These are phyloP conservation scores for Stercorarius parasiticus DNA, from an alignment of 2,113 vertebrate species.

Conservation along the genomic window DNA sequence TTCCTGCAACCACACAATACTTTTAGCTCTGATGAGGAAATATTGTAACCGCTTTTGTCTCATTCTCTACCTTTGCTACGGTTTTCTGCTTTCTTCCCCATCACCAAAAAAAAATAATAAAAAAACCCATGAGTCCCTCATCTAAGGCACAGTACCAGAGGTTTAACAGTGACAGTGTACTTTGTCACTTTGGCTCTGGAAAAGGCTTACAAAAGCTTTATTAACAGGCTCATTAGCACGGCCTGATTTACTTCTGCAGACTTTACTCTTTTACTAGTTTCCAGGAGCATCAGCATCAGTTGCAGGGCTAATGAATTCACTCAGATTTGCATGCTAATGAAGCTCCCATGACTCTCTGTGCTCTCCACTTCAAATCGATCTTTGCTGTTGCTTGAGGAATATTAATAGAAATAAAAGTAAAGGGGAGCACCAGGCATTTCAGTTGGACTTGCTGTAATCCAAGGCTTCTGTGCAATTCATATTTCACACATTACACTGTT, in stretches of 20 bases:
- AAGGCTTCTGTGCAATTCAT: slow-evolving; percentile 27
- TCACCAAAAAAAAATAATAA: background rate
- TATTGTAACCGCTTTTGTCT: slow-evolving; percentile 35
- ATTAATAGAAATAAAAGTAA: slow-evolving; percentile 70
- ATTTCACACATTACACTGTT: background rate
- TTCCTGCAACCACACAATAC: background rate
- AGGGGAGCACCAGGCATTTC: slow-evolving; percentile 20
- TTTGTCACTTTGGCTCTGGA: slow-evolving; percentile 64
- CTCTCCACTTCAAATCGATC: slow-evolving; percentile 65
- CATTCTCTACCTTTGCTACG: slow-evolving; percentile 10
- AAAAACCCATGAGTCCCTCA: background rate
- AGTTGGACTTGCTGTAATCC: slow-evolving; percentile 20
- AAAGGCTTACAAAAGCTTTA: slow-evolving; percentile 73
- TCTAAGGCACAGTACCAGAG: background rate
- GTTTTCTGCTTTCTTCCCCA: slow-evolving; percentile 4
- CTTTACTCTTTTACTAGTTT: slow-evolving; percentile 69
- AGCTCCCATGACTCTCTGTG: slow-evolving; percentile 65
- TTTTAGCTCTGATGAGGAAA: slow-evolving; percentile 49
- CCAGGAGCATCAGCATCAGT: slow-evolving; percentile 71
- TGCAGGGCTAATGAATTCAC: slow-evolving; percentile 71
- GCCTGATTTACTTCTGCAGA: slow-evolving; percentile 74
- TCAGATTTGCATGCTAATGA: slow-evolving; percentile 74
- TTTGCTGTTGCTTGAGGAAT: slow-evolving; percentile 65
- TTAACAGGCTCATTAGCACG: slow-evolving; percentile 76
- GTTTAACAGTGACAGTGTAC: slow-evolving; percentile 33